Conservation (phyloP, 2,113 vertebrate species). For the Maccullochella peelii region DNA sequence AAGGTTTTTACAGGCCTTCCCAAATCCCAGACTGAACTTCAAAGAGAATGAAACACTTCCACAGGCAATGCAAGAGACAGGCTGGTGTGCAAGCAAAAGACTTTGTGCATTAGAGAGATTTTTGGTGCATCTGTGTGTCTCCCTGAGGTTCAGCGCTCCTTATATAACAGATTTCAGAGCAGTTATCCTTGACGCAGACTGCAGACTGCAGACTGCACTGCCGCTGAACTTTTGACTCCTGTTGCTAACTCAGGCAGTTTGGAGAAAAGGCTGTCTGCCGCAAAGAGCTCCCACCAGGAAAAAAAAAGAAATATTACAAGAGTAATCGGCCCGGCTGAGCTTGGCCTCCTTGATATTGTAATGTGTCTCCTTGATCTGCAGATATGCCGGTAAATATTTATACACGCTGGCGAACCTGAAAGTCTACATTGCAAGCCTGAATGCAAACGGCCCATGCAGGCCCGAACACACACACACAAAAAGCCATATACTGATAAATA, state of each 20-base stretch:
- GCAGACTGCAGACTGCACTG: slow-evolving; percentile 15
- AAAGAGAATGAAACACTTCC: slow-evolving; percentile 35
- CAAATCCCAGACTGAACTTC: slow-evolving; percentile 38
- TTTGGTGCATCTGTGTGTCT: neutral
- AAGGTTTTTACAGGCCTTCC: neutral
- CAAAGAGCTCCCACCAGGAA: neutral
- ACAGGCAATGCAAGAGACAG: neutral
- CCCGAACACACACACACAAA: neutral
- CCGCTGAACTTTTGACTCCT: slow-evolving; percentile 49
- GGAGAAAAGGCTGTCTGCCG: neutral
- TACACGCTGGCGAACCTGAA: neutral
- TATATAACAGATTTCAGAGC: slow-evolving; percentile 43
- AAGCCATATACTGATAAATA: neutral
- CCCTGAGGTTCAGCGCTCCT: slow-evolving; percentile 25
- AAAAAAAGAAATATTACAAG: neutral
- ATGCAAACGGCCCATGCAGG: neutral
- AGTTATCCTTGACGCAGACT: slow-evolving; percentile 15
- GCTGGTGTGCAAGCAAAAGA: neutral
- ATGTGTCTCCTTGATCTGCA: slow-evolving; percentile 1
- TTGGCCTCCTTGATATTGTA: neutral
- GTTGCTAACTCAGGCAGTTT: slow-evolving; percentile 4
- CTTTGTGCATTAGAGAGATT: neutral
- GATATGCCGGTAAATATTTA: slow-evolving; percentile 2
- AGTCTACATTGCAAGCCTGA: neutral
- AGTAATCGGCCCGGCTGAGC: neutral